Evolutionary conservation across 1,140 invertebrate species (phyloP).

Genomic region (Brachionus plicatilis): DNA sequence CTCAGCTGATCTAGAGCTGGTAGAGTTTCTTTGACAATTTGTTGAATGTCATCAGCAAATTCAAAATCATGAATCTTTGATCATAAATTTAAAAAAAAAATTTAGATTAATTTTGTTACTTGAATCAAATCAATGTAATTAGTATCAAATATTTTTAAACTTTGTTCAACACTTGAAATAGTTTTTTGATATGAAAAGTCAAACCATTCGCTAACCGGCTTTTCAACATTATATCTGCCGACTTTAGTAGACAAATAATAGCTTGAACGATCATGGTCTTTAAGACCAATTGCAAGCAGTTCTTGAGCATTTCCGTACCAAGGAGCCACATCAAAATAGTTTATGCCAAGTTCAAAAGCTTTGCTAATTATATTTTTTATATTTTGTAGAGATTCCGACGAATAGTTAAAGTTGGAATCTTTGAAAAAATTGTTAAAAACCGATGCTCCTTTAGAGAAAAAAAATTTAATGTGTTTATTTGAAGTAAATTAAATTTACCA

Average conservation of each 20-base stretch:
- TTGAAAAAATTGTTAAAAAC: constrained; percentile 55
- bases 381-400: constrained; percentile 62
- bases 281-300: constrained; percentile 72
- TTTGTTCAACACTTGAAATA: constrained; percentile 68
- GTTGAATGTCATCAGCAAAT: constrained; percentile 70
- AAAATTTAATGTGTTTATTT: neutral
- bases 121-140: constrained; percentile 83
- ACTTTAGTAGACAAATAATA: constrained; percentile 91
- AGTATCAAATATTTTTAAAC: constrained; percentile 67
- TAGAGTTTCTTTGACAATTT: constrained; percentile 76
- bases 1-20: constrained; percentile 70
- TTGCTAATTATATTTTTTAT: constrained; percentile 60
- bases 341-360: constrained; percentile 72
- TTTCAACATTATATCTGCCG: constrained; percentile 70
- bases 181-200: constrained; percentile 75
- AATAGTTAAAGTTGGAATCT: constrained; percentile 51
- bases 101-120: constrained; percentile 55
- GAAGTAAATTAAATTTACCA: neutral
- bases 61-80: constrained; percentile 80
- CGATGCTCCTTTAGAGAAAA: constrained; percentile 45
- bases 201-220: constrained; percentile 68
- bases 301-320: constrained; percentile 72
- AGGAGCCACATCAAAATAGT: constrained; percentile 83
- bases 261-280: constrained; percentile 68
- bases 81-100: neutral